Percentiles rank a stretch among this genome's conserved stretches.
These are phyloP conservation scores for Morinoia aosen DNA, from an alignment of 2,888 invertebrate genomes.

Conservation along the genomic window DNA sequence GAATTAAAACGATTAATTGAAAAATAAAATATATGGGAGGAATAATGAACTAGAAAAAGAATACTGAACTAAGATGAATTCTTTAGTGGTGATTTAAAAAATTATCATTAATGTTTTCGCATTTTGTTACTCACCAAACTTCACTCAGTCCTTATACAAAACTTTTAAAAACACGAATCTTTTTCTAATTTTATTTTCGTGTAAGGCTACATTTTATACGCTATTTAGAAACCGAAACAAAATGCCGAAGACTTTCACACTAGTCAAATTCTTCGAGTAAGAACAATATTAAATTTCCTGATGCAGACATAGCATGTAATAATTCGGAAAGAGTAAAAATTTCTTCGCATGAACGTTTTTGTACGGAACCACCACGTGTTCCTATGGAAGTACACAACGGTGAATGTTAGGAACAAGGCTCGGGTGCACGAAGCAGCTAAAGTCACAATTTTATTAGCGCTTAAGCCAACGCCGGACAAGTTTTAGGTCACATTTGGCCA, in stretches of 20 bases:
- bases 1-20: neutral
- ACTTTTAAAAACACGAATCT: neutral
- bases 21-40: neutral
- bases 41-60: neutral
- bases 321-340: neutral
- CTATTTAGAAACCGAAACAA: neutral
- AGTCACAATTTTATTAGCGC: slow-evolving; percentile 48
- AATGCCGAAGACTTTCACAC: neutral
- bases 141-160: neutral
- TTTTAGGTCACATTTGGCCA: slow-evolving; percentile 50
- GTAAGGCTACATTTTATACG: neutral
- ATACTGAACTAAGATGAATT: neutral
- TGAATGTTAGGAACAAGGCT: slow-evolving; percentile 20
- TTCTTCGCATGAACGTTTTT: neutral
- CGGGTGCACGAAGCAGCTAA: slow-evolving; percentile 46
- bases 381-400: slow-evolving; percentile 38
- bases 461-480: slow-evolving; percentile 46
- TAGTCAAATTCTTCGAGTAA: neutral
- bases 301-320: neutral
- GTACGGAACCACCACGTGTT: slow-evolving; percentile 37
- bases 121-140: neutral
- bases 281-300: neutral
- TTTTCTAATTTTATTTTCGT: neutral
- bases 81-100: neutral
- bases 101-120: neutral